Evolutionary conservation across 1,140 invertebrate genomes (phyloP).

Genomic region (Lepidotrigona ventralis): DNA sequence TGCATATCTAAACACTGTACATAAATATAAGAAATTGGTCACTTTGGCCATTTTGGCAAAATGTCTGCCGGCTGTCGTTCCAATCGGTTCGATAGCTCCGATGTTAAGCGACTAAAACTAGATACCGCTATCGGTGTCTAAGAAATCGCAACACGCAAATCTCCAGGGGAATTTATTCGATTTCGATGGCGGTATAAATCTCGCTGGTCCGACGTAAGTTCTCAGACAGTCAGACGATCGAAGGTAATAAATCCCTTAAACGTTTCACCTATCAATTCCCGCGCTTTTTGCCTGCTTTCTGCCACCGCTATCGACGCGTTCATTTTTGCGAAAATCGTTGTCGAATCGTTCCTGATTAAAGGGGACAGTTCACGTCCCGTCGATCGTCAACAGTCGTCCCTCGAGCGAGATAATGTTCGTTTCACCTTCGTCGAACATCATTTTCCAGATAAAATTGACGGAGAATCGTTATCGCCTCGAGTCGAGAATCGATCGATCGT

Average conservation of each 20-base stretch:
- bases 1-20: too few relatives aligned
- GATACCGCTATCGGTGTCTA: not conserved
- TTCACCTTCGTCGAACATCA: not conserved
- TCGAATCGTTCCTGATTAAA: not conserved
- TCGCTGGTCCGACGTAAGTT: not conserved
- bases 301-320: not conserved
- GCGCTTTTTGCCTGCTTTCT: not conserved
- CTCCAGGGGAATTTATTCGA: slow-evolving; percentile 24
- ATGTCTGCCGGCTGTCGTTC: not conserved
- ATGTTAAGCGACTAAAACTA: not conserved
- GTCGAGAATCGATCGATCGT: not conserved
- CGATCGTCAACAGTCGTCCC: not conserved
- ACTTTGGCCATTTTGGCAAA: too few relatives aligned
- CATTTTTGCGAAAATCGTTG: not conserved
- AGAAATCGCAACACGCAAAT: slow-evolving; percentile 19
- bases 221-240: not conserved
- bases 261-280: not conserved
- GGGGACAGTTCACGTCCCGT: not conserved
- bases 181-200: slow-evolving; percentile 6
- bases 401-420: not conserved
- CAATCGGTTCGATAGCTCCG: not conserved
- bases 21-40: too few relatives aligned
- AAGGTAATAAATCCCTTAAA: slow-evolving; percentile 32
- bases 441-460: not conserved
- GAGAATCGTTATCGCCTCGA: not conserved